A percentile compares a stretch with the other conserved stretches of the same genome.
Conservation (phyloP, 2,113 vertebrate genomes). For the Hyla sarda region DNA sequence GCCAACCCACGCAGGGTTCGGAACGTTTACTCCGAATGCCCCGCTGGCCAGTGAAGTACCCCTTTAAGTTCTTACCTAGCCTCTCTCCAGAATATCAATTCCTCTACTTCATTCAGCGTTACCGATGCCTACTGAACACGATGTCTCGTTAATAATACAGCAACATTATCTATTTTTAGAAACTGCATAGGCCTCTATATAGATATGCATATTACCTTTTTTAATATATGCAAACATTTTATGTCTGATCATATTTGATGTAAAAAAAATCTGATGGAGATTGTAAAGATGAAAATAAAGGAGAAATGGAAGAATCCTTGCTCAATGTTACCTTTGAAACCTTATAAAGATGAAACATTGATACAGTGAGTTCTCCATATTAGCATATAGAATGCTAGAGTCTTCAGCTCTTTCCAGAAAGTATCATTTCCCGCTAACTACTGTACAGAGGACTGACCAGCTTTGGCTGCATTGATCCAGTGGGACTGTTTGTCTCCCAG, state of each 20-base stretch:
- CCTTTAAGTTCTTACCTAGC: too few relatives aligned
- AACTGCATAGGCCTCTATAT: not conserved
- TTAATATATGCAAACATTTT: not conserved
- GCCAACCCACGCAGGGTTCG: too few relatives aligned
- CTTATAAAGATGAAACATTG: not conserved
- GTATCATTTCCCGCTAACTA: not conserved
- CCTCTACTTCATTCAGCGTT: too few relatives aligned
- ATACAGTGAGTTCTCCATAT: not conserved
- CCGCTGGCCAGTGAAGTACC: too few relatives aligned
- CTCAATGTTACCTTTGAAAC: not conserved
- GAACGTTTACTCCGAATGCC: too few relatives aligned
- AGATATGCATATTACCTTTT: not conserved
- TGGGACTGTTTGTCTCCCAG: slow-evolving; percentile 42
- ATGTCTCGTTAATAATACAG: not conserved
- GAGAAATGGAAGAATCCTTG: not conserved
- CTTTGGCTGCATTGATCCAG: slow-evolving; percentile 17
- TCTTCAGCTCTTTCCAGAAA: slow-evolving; percentile 1
- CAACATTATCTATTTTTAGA: not conserved
- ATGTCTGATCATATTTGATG: not conserved
- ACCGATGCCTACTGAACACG: too few relatives aligned
- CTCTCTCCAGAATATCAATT: too few relatives aligned
- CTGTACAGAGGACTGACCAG: slow-evolving; percentile 33
- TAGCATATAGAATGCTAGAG: not conserved
- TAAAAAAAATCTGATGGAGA: not conserved
- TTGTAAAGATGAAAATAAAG: not conserved